Evolutionary conservation across 2,797 vertebrate genomes (phyloP), one percentile per base, ranked within the genome.

Genomic region (Anas bernieri): DNA sequence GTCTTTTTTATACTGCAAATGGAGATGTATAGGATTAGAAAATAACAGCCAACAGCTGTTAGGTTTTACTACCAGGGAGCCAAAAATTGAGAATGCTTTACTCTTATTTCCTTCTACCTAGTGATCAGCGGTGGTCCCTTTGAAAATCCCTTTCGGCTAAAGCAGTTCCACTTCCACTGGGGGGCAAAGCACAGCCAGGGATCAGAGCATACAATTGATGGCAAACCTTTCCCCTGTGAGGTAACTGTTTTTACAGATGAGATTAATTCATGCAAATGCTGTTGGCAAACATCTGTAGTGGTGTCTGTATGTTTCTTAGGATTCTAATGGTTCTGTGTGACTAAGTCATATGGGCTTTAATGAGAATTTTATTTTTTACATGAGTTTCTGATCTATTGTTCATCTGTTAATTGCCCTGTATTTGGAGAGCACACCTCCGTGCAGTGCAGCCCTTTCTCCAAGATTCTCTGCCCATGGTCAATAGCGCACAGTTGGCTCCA

Each of bases 101-200:
- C 16, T 7, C 35, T 86, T 11, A 15, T 45, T 37, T 4, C 4
- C 67, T 92, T 76, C 77, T 96, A 31, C 91, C 73, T 56, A 99
- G 99, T 98, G 94, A 98, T 99, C 93, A 97, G 89, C 26, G 99
- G 98, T 64, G 99, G 99, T 14, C 99, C 99, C 45, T 98, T 99
- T 86, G 98, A 98, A 58, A 98, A 98, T 84, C 98, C 98, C 13
- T 99, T 99, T 94, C 98, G 98, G 69, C 98, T 99, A 85, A 99
- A 98, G 96, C 99, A 99, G 97, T 99, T 99, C 93, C 99, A 99
- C 94, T 99, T 99, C 94, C 99, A 99, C 97, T 99, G 99, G 99
- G 99, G 99, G 7, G 98, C 97, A 88, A 99, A 98, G 73, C 98
- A 97, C 43, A 98, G 98, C 33, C 96, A 98, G 50, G 99, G 99